Percentiles rank a stretch among this genome's conserved stretches.
phyloP scores from a whole-genome alignment of 92 coral and sea anemone genomes.

The Paramuricea clavata region DNA sequence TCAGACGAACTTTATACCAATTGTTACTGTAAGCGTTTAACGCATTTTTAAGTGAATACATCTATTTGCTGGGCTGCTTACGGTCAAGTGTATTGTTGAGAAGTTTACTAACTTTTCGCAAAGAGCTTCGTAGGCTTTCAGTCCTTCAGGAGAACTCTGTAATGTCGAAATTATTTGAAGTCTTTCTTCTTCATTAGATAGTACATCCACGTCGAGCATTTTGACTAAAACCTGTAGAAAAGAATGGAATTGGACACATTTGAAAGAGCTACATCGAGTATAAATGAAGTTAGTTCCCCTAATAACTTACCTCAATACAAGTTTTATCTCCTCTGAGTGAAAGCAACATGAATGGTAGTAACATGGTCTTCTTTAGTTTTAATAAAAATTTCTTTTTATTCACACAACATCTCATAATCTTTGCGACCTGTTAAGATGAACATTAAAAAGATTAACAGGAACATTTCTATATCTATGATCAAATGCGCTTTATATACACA shows the following conservation, averaged over 20 bases:
- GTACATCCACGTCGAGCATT: conserved; percentile 96
- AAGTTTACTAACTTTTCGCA: conserved; percentile 88
- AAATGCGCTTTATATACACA: too few species aligned
- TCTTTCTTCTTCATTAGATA: conserved; percentile 89
- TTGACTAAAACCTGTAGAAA: conserved; percentile 79
- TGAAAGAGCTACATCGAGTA: too few species aligned
- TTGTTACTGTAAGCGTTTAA: too few species aligned
- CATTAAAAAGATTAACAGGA: not conserved
- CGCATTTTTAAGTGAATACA: too few species aligned
- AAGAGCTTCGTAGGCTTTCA: conserved; percentile 85
- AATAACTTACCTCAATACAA: conserved; percentile 92
- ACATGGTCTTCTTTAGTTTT: conserved; percentile 90
- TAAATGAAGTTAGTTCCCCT: too few species aligned
- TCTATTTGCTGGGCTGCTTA: too few species aligned
- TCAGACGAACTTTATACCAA: too few species aligned
- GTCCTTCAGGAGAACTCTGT: conserved; percentile 93
- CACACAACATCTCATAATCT: conserved; percentile 89
- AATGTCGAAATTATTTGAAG: conserved; percentile 95
- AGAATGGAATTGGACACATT: conserved; percentile 1
- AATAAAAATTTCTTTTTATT: conserved; percentile 85
- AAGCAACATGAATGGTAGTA: conserved; percentile 93
- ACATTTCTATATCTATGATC: too few species aligned
- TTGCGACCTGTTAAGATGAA: conserved; percentile 75
- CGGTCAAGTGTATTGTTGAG: not conserved
- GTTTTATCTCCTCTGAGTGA: conserved; percentile 92